A percentile compares a stretch with the other conserved stretches of the same genome.
phyloP scores from a whole-genome alignment of 2,113 vertebrate species.

The Microcebus lehilahytsara region DNA sequence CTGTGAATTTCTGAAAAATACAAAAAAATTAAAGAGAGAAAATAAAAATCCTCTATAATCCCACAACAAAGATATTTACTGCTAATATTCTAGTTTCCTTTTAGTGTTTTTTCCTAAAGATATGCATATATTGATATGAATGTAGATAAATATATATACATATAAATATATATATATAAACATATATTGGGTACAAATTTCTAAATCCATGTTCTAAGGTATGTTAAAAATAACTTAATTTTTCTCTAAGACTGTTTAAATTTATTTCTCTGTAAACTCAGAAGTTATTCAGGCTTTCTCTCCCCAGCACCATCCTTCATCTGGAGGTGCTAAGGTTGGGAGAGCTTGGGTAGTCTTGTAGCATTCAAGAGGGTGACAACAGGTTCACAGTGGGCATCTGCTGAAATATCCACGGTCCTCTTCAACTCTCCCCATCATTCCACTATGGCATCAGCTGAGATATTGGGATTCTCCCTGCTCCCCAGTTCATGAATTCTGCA shows the following conservation, averaged over 20 bases:
- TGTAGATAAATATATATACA: not conserved
- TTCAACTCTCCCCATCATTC: not conserved
- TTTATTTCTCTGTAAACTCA: not conserved
- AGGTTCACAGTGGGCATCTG: not conserved
- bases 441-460: not conserved
- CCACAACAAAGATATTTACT: not conserved
- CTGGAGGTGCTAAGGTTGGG: not conserved
- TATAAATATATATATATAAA: not conserved
- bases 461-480: not conserved
- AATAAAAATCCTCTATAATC: not conserved
- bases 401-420: not conserved
- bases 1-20: slow-evolving; percentile 7
- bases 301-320: not conserved
- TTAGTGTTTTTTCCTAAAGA: not conserved
- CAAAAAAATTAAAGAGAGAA: not conserved
- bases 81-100: not conserved
- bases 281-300: not conserved
- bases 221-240: not conserved
- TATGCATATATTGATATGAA: not conserved
- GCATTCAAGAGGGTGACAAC: not conserved
- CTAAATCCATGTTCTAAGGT: not conserved
- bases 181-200: not conserved
- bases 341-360: too few relatives aligned
- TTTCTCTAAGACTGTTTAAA: not conserved
- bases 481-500: not conserved